Evolutionary conservation across 2,797 vertebrate species (phyloP).

Genomic region (Dendrocincla tyrannina): DNA sequence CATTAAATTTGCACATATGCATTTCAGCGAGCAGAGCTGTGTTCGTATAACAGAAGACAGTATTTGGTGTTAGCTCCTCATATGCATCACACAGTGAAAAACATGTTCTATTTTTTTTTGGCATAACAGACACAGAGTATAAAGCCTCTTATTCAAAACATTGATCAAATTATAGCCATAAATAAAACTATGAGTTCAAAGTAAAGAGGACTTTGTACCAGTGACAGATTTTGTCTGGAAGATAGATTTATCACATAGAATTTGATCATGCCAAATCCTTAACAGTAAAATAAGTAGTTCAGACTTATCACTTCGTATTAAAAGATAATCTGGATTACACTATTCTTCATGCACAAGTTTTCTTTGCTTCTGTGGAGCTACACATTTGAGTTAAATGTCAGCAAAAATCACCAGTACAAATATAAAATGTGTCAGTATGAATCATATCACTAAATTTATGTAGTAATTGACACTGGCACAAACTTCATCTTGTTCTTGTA

Average conservation of each 20-base stretch:
- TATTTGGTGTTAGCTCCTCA: neutral
- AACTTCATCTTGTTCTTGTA: neutral
- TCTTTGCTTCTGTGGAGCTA: neutral
- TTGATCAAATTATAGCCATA: slow-evolving; percentile 18
- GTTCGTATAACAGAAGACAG: neutral
- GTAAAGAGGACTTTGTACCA: slow-evolving; percentile 9
- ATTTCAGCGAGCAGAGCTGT: neutral
- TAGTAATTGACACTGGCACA: slow-evolving; percentile 46
- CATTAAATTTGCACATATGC: neutral
- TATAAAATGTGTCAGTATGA: slow-evolving; percentile 60
- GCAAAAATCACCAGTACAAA: slow-evolving; percentile 39
- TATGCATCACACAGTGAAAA: neutral
- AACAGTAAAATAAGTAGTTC: slow-evolving; percentile 48
- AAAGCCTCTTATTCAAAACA: slow-evolving; percentile 35
- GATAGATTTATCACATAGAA: slow-evolving; percentile 7
- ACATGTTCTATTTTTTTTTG: neutral
- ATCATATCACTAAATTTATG: slow-evolving; percentile 57
- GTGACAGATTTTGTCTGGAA: slow-evolving; percentile 10
- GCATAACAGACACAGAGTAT: neutral
- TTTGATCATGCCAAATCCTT: slow-evolving; percentile 40
- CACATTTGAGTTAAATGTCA: slow-evolving; percentile 52
- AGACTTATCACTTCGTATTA: slow-evolving; percentile 33
- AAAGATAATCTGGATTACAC: slow-evolving; percentile 57
- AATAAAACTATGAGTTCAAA: slow-evolving; percentile 42
- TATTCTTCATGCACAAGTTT: slow-evolving; percentile 15